phyloP scores from a whole-genome alignment of 2,888 invertebrate species.

The Myopa tessellatipennis region DNA sequence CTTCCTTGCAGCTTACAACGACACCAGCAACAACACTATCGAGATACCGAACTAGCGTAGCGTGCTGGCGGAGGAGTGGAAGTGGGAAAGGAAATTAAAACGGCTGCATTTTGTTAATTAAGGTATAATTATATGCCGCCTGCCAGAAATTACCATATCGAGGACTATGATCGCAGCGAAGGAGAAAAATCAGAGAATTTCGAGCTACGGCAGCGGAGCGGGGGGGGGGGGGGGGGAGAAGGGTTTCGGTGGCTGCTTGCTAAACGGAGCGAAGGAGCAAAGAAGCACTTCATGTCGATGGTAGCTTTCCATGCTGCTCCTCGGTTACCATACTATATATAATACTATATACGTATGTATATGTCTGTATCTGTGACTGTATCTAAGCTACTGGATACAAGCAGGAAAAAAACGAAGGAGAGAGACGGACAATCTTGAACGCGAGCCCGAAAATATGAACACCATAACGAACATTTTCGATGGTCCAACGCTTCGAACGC shows the following conservation, averaged over 20 bases:
- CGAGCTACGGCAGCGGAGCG: not conserved
- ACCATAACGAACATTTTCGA: too few relatives aligned
- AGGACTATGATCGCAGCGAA: constrained; percentile 7
- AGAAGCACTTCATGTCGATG: too few relatives aligned
- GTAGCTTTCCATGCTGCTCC: too few relatives aligned
- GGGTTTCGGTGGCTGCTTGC: not conserved
- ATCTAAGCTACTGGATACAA: too few relatives aligned
- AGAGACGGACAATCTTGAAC: too few relatives aligned
- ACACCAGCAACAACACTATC: not conserved
- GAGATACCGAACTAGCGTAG: not conserved
- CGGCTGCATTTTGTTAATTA: constrained; percentile 32
- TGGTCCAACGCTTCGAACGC: too few relatives aligned
- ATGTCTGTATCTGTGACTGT: too few relatives aligned
- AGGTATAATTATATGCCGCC: constrained; percentile 32
- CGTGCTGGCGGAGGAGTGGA: not conserved
- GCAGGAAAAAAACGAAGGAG: too few relatives aligned
- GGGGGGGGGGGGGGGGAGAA: too few relatives aligned
- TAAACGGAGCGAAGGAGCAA: not conserved
- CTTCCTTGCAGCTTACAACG: not conserved
- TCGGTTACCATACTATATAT: too few relatives aligned
- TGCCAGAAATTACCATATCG: constrained; percentile 25
- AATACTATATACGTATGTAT: too few relatives aligned
- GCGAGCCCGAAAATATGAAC: too few relatives aligned
- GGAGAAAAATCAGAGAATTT: not conserved
- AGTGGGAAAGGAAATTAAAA: constrained; percentile 21